These are phyloP conservation scores for Melanotaenia pygmaea DNA, from an alignment of 2,797 vertebrate genomes.

Conservation along the genomic window DNA sequence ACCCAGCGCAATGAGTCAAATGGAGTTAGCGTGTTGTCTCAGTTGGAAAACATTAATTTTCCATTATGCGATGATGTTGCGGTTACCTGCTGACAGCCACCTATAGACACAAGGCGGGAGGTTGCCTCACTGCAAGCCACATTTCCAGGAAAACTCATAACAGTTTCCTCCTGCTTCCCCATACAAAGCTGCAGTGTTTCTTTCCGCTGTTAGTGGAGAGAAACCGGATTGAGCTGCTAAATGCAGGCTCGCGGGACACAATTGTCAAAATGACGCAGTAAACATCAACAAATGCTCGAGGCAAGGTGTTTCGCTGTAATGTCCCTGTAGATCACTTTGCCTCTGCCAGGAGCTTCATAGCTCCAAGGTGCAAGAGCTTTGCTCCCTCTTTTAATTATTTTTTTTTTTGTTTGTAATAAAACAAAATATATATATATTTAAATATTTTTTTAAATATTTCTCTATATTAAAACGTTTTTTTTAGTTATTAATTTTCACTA, in stretches of 20 bases:
- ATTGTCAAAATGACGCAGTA: conserved; percentile 79
- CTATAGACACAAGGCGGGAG: conserved; percentile 62
- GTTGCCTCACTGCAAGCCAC: conserved; percentile 35
- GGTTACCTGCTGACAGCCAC: conserved; percentile 79
- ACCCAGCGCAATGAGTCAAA: conserved; percentile 71
- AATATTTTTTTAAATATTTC: background rate
- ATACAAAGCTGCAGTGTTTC: conserved; percentile 45
- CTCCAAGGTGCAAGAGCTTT: conserved; percentile 43
- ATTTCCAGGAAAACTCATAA: conserved; percentile 66
- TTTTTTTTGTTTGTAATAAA: background rate
- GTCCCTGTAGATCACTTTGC: conserved; percentile 66
- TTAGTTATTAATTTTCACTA: background rate
- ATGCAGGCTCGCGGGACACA: conserved; percentile 50
- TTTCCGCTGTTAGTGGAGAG: conserved; percentile 49
- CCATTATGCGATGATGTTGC: conserved; percentile 80
- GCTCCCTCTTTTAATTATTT: conserved; percentile 45
- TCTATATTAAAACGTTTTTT: background rate
- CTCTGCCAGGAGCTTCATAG: conserved; percentile 54
- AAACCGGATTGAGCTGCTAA: conserved; percentile 67
- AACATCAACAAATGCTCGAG: conserved; percentile 71
- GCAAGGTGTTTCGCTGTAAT: conserved; percentile 67
- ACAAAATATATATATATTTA: background rate
- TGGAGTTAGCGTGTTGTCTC: conserved; percentile 67
- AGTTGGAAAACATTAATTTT: conserved; percentile 84
- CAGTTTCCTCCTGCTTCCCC: conserved; percentile 1